Evolutionary conservation across 2,113 vertebrate species (phyloP).

Genomic region (Paradisaea rubra): DNA sequence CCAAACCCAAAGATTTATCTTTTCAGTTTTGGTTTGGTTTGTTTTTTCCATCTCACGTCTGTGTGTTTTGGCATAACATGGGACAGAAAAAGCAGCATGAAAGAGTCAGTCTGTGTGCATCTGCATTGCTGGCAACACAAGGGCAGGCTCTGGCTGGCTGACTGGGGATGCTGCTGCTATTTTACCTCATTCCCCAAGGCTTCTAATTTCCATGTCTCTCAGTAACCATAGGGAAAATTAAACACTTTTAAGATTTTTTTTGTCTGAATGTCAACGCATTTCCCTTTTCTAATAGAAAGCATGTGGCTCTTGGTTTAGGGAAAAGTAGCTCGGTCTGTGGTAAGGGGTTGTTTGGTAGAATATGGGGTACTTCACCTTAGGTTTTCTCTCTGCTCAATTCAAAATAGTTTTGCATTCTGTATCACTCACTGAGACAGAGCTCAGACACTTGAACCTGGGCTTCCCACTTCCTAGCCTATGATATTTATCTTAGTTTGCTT

Average conservation of each 20-base stretch:
- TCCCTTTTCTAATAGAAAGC: not conserved
- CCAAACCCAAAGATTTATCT: not conserved
- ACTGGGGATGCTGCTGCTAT: not conserved
- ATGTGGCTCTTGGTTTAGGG: fast-evolving
- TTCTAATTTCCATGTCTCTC: not conserved
- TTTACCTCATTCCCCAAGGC: not conserved
- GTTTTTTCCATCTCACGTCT: fast-evolving
- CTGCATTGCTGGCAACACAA: not conserved
- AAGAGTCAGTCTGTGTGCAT: not conserved
- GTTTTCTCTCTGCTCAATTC: not conserved
- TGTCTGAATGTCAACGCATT: not conserved
- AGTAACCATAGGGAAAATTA: not conserved
- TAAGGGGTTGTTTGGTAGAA: not conserved
- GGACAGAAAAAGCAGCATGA: not conserved
- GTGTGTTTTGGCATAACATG: not conserved
- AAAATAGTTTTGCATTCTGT: not conserved
- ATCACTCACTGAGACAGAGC: not conserved
- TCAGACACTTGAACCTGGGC: not conserved
- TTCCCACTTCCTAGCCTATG: not conserved
- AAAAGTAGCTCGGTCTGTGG: not conserved
- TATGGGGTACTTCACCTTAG: not conserved
- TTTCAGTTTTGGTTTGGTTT: not conserved
- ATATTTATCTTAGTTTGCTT: not conserved
- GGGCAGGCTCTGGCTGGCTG: not conserved
- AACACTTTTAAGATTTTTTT: not conserved